Percentiles rank a stretch among this genome's conserved stretches.
Evolutionary conservation across 1,140 invertebrate genomes (phyloP).

Genomic region (Lepidurus packardi): DNA sequence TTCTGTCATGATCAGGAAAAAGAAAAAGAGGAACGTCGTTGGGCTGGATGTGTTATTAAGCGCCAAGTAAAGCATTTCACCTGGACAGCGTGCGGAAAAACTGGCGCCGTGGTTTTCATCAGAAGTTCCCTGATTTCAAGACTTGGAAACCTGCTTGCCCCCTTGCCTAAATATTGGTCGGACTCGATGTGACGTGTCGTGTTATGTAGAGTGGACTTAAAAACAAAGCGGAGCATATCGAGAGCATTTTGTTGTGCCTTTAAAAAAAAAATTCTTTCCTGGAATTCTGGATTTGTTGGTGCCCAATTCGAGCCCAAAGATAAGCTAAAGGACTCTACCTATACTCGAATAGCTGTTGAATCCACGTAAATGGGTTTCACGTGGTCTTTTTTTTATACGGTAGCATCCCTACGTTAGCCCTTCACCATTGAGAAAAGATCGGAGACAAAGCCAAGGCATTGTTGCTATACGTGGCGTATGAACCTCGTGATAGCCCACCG

Average conservation of each 20-base stretch:
- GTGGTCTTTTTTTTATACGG: neutral
- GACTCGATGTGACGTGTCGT: neutral
- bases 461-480: neutral
- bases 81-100: constrained; percentile 14
- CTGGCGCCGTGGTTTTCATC: constrained; percentile 13
- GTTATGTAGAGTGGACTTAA: neutral
- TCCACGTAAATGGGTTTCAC: neutral
- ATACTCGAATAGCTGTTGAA: neutral
- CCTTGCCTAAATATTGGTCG: neutral
- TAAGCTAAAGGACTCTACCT: neutral
- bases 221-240: too few relatives aligned
- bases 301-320: neutral
- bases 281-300: neutral
- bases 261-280: too few relatives aligned
- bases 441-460: neutral
- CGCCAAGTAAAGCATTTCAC: constrained; percentile 21
- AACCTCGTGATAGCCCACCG: neutral
- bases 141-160: neutral
- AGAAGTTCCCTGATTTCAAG: neutral
- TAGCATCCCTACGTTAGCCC: neutral
- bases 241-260: too few relatives aligned
- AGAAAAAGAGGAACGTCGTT: constrained; percentile 1
- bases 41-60: neutral
- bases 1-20: neutral
- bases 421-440: neutral